A percentile compares a stretch with the other conserved stretches of the same genome.
Conservation (phyloP, 2,113 vertebrate species). For the Pampusana beccarii region DNA sequence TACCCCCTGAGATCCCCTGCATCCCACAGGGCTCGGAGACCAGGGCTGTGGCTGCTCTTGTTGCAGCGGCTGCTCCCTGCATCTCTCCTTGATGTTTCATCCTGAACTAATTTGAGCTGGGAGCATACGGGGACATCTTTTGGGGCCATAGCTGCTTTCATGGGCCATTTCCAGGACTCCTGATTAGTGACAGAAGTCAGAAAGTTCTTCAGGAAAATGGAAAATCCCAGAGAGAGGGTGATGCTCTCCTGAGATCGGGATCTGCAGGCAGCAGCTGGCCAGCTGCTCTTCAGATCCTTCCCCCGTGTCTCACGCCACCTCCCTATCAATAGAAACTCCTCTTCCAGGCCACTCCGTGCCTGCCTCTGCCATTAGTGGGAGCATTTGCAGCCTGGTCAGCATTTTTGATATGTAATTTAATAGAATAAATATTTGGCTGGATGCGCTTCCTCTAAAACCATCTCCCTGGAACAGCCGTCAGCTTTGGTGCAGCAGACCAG, state of each 20-base stretch:
- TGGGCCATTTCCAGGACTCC: constrained; percentile 56
- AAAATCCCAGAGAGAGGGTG: constrained; percentile 55
- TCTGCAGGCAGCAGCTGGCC: constrained; percentile 31
- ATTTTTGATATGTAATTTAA: constrained; percentile 54
- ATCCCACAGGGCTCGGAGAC: neutral
- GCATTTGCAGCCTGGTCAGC: constrained; percentile 45
- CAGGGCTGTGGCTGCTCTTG: neutral
- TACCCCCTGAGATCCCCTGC: neutral
- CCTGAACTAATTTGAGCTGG: constrained; percentile 62
- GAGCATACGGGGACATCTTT: constrained; percentile 54
- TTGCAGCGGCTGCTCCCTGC: neutral
- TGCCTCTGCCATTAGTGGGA: constrained; percentile 51
- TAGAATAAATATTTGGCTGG: constrained; percentile 64
- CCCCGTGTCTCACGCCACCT: neutral
- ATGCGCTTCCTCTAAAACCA: constrained; percentile 29
- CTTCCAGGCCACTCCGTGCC: neutral
- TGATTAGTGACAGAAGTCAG: constrained; percentile 60
- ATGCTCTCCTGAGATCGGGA: constrained; percentile 19
- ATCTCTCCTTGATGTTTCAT: constrained; percentile 45
- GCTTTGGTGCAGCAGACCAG: neutral
- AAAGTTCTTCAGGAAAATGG: constrained; percentile 34
- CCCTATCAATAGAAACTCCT: neutral
- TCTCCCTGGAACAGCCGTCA: neutral
- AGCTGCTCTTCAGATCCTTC: constrained; percentile 29
- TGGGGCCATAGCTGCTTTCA: constrained; percentile 21